A percentile compares a stretch with the other conserved stretches of the same genome.
Evolutionary conservation across 2,113 vertebrate genomes (phyloP).

Genomic region (Vireo altiloquus): DNA sequence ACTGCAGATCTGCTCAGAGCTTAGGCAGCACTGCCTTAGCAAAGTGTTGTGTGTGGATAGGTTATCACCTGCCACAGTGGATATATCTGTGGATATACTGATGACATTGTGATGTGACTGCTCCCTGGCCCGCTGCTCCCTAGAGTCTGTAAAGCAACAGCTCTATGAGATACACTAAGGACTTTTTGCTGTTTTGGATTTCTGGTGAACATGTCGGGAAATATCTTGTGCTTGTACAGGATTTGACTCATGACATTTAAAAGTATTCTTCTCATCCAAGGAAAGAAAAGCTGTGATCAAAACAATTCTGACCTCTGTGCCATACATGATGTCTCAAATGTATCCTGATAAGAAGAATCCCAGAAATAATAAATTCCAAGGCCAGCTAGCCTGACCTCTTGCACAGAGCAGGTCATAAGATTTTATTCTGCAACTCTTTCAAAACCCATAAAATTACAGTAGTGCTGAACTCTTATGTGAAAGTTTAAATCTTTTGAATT

Average conservation of each 20-base stretch:
- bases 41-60: not conserved
- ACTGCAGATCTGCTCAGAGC: not conserved
- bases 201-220: not conserved
- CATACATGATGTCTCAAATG: not conserved
- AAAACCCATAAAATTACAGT: not conserved
- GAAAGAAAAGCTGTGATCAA: not conserved
- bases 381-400: not conserved
- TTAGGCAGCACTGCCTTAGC: not conserved
- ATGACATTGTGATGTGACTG: not conserved
- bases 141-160: not conserved
- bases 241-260: not conserved
- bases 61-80: not conserved
- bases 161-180: not conserved
- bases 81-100: not conserved
- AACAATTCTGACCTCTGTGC: not conserved
- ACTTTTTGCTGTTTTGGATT: not conserved
- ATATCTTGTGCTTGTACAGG: not conserved
- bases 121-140: not conserved
- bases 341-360: not conserved
- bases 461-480: not conserved
- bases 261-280: not conserved
- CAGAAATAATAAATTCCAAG: not conserved
- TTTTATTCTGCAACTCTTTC: not conserved
- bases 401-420: not conserved
- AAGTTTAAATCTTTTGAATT: not conserved